A percentile compares a stretch with the other conserved stretches of the same genome.
phyloP scores from a whole-genome alignment of 1,140 invertebrate species.

The Papilio glaucus region DNA sequence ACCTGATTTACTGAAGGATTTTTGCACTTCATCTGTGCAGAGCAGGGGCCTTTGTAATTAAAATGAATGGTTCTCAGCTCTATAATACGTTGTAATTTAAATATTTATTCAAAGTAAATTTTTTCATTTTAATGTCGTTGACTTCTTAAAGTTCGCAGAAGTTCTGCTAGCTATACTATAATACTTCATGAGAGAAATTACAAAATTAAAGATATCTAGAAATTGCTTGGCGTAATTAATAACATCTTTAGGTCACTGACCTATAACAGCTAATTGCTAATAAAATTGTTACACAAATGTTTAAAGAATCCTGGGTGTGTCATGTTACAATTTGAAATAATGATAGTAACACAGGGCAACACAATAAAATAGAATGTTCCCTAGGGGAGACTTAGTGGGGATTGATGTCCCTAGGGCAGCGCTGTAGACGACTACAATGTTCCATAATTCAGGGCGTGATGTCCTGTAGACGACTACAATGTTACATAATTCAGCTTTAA shows the following conservation, averaged over 20 bases:
- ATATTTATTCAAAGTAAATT: background rate
- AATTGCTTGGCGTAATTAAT: too few species aligned
- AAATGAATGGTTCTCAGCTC: background rate
- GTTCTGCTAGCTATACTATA: background rate
- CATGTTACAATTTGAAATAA: too few species aligned
- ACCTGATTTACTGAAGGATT: conserved; percentile 30
- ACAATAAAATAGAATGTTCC: background rate
- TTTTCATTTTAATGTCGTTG: background rate
- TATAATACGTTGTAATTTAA: conserved; percentile 1
- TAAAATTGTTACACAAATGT: too few species aligned
- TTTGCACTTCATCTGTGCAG: conserved; percentile 25
- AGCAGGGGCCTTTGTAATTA: conserved; percentile 18
- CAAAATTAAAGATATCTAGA: too few species aligned
- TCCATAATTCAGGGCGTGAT: too few species aligned
- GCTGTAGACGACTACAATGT: background rate
- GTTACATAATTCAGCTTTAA: background rate
- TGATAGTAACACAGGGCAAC: too few species aligned
- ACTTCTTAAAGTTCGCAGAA: background rate
- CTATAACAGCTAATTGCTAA: too few species aligned
- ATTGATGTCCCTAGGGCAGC: background rate
- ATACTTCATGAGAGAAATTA: too few species aligned
- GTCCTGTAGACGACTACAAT: too few species aligned
- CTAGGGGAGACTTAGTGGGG: background rate
- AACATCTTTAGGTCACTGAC: too few species aligned
- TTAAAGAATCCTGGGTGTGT: too few species aligned